These are phyloP conservation scores for Zapornia atra DNA, from an alignment of 2,113 vertebrate genomes.

Conservation along the genomic window DNA sequence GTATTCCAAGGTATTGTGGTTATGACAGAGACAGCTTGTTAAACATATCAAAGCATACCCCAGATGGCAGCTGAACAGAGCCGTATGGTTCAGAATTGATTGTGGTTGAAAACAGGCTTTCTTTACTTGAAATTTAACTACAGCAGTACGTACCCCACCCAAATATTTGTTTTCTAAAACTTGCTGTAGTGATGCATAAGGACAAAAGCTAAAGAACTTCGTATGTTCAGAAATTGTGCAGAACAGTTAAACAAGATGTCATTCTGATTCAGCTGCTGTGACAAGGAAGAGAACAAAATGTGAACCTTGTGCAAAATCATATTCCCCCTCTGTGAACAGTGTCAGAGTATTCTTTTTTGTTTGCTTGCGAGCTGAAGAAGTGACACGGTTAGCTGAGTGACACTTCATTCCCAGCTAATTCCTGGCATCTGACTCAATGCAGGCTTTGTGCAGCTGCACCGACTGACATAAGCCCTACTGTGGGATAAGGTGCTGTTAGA, in stretches of 20 bases:
- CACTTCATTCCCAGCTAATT: background rate
- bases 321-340: background rate
- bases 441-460: background rate
- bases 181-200: background rate
- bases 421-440: background rate
- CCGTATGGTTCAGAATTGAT: background rate
- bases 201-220: background rate
- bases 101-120: background rate
- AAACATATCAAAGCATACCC: constrained; percentile 28
- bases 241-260: background rate
- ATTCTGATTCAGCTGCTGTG: background rate
- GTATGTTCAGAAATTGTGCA: background rate
- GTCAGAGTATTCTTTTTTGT: background rate
- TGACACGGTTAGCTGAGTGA: background rate
- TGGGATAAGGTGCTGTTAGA: background rate
- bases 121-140: background rate
- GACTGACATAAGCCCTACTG: background rate
- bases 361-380: background rate
- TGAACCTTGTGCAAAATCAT: background rate
- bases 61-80: background rate
- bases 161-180: background rate
- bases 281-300: background rate
- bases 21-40: background rate
- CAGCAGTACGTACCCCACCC: background rate
- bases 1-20: background rate